Evolutionary conservation across 2,797 vertebrate genomes (phyloP), one percentile per base, ranked within the genome.

Genomic region (Sebastes steindachneri): DNA sequence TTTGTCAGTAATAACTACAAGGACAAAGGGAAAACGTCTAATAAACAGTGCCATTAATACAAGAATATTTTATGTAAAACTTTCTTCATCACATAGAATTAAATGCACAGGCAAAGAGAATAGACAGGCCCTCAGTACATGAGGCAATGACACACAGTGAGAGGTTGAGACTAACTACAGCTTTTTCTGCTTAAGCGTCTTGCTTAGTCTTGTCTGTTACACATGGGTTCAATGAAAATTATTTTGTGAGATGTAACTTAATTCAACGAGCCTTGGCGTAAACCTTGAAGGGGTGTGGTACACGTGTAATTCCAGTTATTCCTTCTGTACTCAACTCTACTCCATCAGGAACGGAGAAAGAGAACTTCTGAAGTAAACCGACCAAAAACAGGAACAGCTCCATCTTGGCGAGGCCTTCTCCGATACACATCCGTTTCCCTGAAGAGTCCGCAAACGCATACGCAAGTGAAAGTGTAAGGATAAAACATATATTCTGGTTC

Each of bases 381-480:
- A 93, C 86, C 37, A 94, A 80, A 86, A 95, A 95, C 41, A 95
- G 83, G 73, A 94, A 97, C 23, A 97, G 70, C 79, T 97, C 96
- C 63, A 88, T 93, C 77, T 88, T 95, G 67, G 94, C 96, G 58
- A 97, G 93, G 23, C 94, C 87, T 84, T 97, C 96, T 57, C 96
- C 96, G 14, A 95, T 69, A 85, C 97, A 98, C 21, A 79, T 70
- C 1, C 95, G 92, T 63, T 96, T 97, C 64, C 97, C 97, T 97
- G 92, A 45, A 19, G 3, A 35, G 58, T 35, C 11, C 29, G n/a
- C 19, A 76, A 54, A 79, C 26, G 64, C 8, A 12, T 0, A 14
- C 59, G 5, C 15, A 45, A 51, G n/a, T 7, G 3, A 9, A 28
- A 2, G 19, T 60, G 17, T n/a, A 35, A n/a, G 14, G 51, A 60